A percentile compares a stretch with the other conserved stretches of the same genome.
Conservation (phyloP, 1,140 invertebrate species). For the Drosophila obscura region DNA sequence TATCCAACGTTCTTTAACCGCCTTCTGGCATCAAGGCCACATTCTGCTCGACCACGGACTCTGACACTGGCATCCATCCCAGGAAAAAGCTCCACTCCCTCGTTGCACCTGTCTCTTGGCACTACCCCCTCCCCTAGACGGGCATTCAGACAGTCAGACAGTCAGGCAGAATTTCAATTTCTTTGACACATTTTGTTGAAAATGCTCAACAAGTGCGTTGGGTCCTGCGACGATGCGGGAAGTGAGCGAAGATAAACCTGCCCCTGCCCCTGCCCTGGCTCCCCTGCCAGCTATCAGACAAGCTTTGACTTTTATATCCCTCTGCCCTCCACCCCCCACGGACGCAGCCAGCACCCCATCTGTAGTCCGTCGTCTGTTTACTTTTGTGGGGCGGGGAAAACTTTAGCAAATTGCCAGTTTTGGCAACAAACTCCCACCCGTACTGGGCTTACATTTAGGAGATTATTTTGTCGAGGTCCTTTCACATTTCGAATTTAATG, state of each 20-base stretch:
- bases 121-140: neutral
- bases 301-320: conserved; percentile 43
- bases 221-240: conserved; percentile 35
- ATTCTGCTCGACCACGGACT: neutral
- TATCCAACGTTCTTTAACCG: conserved; percentile 3
- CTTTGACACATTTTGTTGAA: conserved; percentile 65
- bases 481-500: conserved; percentile 72
- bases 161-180: conserved; percentile 72
- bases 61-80: conserved; percentile 5
- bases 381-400: conserved; percentile 39
- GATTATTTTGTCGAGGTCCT: conserved; percentile 74
- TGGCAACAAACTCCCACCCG: conserved; percentile 35
- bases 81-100: conserved; percentile 25
- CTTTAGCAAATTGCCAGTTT: conserved; percentile 76
- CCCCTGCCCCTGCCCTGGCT: neutral
- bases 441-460: conserved; percentile 66
- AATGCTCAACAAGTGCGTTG: conserved; percentile 55
- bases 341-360: conserved; percentile 24
- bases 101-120: conserved; percentile 3
- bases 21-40: conserved; percentile 25
- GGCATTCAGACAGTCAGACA: conserved; percentile 44
- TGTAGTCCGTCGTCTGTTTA: conserved; percentile 33
- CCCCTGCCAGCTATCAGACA: conserved; percentile 30
- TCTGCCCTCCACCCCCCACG: conserved; percentile 4
- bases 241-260: conserved; percentile 20